phyloP scores from a whole-genome alignment of 2,888 invertebrate species.

The Calephelis perditalis region DNA sequence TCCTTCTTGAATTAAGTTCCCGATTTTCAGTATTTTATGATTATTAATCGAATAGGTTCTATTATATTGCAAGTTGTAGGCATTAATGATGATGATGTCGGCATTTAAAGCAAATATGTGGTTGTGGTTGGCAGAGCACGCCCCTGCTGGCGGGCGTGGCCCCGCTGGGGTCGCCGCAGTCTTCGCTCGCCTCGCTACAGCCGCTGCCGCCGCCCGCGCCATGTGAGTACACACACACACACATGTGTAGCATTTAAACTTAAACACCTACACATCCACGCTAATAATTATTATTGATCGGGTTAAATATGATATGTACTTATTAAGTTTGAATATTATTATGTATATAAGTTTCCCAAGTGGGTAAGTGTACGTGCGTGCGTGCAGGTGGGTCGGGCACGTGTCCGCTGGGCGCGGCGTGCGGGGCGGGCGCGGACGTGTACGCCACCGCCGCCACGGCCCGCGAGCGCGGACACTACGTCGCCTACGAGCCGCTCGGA shows the following conservation, averaged over 20 bases:
- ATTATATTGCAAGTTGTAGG: no score
- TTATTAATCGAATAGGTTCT: no score
- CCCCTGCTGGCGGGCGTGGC: slow-evolving; percentile 62
- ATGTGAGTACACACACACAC: slow-evolving; percentile 39
- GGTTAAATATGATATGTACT: background rate
- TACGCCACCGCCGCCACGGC: slow-evolving; percentile 66
- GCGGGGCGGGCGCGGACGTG: slow-evolving; percentile 36
- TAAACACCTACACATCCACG: no score
- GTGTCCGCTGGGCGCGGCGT: slow-evolving; percentile 55
- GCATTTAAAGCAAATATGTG: no score
- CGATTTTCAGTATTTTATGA: no score
- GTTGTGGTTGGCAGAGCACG: slow-evolving; percentile 47
- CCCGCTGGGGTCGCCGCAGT: slow-evolving; percentile 60
- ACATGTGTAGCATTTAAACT: background rate
- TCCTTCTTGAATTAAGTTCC: no score
- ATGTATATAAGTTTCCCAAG: no score
- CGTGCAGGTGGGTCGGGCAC: slow-evolving; percentile 46
- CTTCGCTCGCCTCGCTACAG: slow-evolving; percentile 56
- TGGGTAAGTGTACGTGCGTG: no score
- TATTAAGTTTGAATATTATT: no score
- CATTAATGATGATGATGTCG: no score
- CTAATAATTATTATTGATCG: no score
- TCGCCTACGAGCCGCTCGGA: slow-evolving; percentile 71
- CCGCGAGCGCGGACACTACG: slow-evolving; percentile 68
- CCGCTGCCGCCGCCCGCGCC: slow-evolving; percentile 42